Evolutionary conservation across 1,140 invertebrate species (phyloP).

Genomic region (Lucilia cuprina): DNA sequence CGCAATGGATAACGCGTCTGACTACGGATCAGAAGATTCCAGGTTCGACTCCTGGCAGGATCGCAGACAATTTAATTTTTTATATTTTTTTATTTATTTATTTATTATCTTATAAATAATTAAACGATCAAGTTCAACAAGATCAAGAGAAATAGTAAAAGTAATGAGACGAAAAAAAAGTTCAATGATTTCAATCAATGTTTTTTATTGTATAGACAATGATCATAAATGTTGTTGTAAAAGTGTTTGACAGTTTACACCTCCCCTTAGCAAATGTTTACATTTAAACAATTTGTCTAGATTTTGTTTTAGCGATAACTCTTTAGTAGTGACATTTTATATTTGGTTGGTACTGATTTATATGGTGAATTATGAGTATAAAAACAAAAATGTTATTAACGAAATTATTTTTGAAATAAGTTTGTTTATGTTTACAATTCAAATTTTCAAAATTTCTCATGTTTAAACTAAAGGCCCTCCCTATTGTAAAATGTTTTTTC

Average conservation of each 20-base stretch:
- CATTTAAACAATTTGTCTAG: background rate
- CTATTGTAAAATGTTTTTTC: background rate
- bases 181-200: too few relatives aligned
- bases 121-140: background rate
- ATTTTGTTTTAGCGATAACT: too few relatives aligned
- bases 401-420: too few relatives aligned
- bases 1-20: slow-evolving; percentile 77
- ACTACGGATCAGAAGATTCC: slow-evolving; percentile 78
- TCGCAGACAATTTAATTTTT: slow-evolving; percentile 56
- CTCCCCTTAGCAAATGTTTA: background rate
- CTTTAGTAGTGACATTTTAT: too few relatives aligned
- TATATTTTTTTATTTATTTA: background rate
- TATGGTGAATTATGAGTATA: background rate
- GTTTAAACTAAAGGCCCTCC: background rate
- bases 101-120: background rate
- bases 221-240: background rate
- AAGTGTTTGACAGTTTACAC: too few relatives aligned
- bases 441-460: background rate
- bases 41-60: slow-evolving; percentile 76
- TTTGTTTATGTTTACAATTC: too few relatives aligned
- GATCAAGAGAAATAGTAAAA: background rate
- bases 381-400: background rate
- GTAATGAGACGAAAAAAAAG: background rate
- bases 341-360: background rate
- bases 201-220: background rate